These are phyloP conservation scores for Marisa cornuarietis DNA, from an alignment of 1,140 invertebrate genomes.

Conservation along the genomic window DNA sequence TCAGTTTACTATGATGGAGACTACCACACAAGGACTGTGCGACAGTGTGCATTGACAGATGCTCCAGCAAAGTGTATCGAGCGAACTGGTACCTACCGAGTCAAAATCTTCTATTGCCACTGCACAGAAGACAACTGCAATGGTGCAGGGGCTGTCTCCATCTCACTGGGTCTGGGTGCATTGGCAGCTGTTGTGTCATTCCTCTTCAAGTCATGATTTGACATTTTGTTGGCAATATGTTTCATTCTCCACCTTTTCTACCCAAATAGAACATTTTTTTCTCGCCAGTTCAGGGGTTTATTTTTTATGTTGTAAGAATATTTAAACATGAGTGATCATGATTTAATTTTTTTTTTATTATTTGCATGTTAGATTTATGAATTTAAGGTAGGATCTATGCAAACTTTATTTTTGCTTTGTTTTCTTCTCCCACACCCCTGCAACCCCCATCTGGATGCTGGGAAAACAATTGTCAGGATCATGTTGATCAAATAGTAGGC, in stretches of 20 bases:
- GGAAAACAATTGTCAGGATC: no score
- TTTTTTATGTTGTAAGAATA: no score
- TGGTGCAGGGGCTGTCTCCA: conserved; percentile 4
- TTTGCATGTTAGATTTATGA: no score
- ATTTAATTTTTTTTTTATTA: no score
- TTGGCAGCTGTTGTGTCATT: neutral
- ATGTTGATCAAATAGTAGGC: no score
- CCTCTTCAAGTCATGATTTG: conserved; percentile 15
- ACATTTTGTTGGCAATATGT: neutral
- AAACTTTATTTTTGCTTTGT: no score
- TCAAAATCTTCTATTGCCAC: conserved; percentile 24
- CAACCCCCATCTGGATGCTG: no score
- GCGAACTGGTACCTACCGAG: conserved; percentile 20
- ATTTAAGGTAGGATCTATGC: no score
- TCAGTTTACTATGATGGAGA: conserved; percentile 21
- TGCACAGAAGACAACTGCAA: conserved; percentile 18
- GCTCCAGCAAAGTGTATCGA: conserved; percentile 11
- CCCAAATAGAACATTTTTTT: neutral
- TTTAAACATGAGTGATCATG: no score
- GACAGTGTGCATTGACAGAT: conserved; percentile 17
- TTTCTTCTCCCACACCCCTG: no score
- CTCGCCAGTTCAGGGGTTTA: neutral
- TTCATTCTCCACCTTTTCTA: neutral
- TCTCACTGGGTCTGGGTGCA: neutral
- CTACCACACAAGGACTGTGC: conserved; percentile 12